Evolutionary conservation across 2,888 invertebrate species (phyloP), one percentile per base, ranked within the genome.

Genomic region (Lasioglossum calceatum): DNA sequence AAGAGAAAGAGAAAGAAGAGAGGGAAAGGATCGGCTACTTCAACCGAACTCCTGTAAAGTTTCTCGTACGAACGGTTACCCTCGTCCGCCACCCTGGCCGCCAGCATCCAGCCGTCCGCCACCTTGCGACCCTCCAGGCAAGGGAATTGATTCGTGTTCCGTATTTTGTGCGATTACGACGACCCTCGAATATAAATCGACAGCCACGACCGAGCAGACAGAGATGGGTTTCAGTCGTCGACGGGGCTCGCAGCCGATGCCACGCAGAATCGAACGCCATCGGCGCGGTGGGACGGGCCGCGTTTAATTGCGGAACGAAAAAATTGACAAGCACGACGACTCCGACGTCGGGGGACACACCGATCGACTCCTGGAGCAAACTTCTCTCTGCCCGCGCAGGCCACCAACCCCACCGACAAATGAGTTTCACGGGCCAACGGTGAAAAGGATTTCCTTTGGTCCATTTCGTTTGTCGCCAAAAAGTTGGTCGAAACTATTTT

Each of bases 31-130:
- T 85, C 80, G 88, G 90, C 90, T 92, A 92, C 94, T 93, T 93
- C 91, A 89, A 90, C 87, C 89, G 89, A 88, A 91, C 92, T 92
- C 91, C 88, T 85, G 90, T 84, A 91, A 94, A 93, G 92, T 94
- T 92, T 89, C 86, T 87, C 92, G 88, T 91, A 90, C 90, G 87
- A 74, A 84, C 85, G 82, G 87, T 82, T 81, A 82, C 80, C 58
- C 32, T 50, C 81, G 81, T 77, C 70, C 73, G 72, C 75, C 77
- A 32, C 71, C 70, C 70, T 75, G 50, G 80, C 58, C 4, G 76
- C 36, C 71, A 50, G n/a, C 64, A 67, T 70, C 77, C 42, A 78
- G 36, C 81, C 77, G 67, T 72, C 77, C 82, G 71, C 87, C 81
- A 82, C 81, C 88, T 86, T 85, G 79, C 79, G 82, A 81, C 87